phyloP scores from a whole-genome alignment of 2,888 invertebrate species.

The Oscheius sp. region DNA sequence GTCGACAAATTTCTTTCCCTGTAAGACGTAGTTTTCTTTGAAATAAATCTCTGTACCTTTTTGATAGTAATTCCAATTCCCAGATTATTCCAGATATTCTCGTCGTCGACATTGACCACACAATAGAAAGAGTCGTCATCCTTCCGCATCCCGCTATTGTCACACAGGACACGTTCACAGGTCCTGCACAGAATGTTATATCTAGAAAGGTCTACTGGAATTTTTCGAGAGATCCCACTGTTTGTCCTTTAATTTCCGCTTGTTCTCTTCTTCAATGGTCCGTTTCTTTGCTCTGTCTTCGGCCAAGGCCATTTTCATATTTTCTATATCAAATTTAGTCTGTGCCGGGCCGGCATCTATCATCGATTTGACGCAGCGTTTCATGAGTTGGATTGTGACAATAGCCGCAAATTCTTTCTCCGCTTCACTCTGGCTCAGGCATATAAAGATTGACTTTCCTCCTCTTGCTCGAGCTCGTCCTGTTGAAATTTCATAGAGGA shows the following conservation, averaged over 20 bases:
- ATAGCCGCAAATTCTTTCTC: constrained; percentile 53
- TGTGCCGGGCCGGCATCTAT: constrained; percentile 1
- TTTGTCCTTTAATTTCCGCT: background rate
- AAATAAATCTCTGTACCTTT: background rate
- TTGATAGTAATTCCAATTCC: background rate
- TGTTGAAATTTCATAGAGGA: no score
- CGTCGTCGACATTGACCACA: background rate
- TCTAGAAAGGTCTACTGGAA: background rate
- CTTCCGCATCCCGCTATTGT: constrained; percentile 6
- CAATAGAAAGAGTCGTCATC: constrained; percentile 13
- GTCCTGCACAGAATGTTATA: constrained; percentile 18
- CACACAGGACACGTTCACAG: constrained; percentile 12
- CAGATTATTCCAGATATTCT: constrained; percentile 7
- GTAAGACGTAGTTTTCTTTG: no score
- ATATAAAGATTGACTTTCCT: constrained; percentile 61
- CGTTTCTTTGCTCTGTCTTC: background rate
- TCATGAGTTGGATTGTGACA: constrained; percentile 38
- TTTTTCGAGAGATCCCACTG: background rate
- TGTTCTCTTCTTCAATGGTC: background rate
- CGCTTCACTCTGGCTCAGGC: constrained; percentile 53
- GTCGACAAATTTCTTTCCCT: constrained; percentile 19
- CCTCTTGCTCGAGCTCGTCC: constrained; percentile 67
- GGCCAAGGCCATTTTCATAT: background rate
- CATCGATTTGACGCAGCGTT: constrained; percentile 10
- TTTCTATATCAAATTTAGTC: background rate